Conservation (phyloP, 2,797 vertebrate genomes). For the Ciconia nigra region DNA sequence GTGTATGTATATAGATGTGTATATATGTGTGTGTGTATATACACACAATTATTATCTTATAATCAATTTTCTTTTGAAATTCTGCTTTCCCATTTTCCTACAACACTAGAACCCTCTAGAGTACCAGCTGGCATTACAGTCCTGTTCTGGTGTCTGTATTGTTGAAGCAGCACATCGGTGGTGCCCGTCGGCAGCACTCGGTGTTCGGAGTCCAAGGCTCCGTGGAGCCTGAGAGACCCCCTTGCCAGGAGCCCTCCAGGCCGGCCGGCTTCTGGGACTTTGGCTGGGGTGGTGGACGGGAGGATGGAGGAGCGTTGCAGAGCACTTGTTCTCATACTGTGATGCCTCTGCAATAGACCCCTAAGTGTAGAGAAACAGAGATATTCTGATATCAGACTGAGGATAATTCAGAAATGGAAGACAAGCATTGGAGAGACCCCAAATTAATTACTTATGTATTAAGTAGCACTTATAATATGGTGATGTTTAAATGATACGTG, state of each 20-base stretch:
- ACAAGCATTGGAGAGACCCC: neutral
- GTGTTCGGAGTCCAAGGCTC: neutral
- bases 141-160: neutral
- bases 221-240: accelerated
- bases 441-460: neutral
- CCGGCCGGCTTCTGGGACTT: accelerated
- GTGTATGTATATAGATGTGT: neutral
- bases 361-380: neutral
- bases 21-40: neutral
- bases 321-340: accelerated
- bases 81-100: neutral
- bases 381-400: neutral
- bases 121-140: accelerated
- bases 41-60: neutral
- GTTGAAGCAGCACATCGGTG: neutral
- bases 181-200: accelerated
- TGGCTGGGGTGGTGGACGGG: neutral
- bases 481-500: neutral
- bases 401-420: neutral
- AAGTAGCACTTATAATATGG: neutral
- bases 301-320: neutral
- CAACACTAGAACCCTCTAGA: neutral
- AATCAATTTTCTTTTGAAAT: neutral
- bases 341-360: neutral
- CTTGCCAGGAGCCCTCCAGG: neutral